Evolutionary conservation across 2,888 invertebrate species (phyloP), one percentile per base, ranked within the genome.

Genomic region (Teleogryllus oceanicus): DNA sequence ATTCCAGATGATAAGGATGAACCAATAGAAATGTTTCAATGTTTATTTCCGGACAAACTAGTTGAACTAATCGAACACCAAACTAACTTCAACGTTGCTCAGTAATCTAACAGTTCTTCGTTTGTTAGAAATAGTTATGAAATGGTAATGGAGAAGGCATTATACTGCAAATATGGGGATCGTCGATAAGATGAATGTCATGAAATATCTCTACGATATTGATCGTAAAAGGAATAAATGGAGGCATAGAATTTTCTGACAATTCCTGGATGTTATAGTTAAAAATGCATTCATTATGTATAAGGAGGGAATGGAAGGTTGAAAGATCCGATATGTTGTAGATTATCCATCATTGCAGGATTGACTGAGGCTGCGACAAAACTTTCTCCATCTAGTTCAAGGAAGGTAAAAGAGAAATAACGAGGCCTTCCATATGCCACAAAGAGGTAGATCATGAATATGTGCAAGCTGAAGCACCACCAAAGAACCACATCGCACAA

Each of bases 221-320:
- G 83, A 85, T 79, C 78, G 84, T 74, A 85, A 85, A 82, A 84
- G 83, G 24, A 83, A 83, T 80, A 85, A 85, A 83, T 85, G 85
- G 85, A 85, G 85, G 83, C 84, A 83, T 79, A 75, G 83, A 37
- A 83, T 84, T 74, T 83, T 84, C 77, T 85, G 83, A 80, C 83
- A 84, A 81, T 84, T 85, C 79, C 62, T 84, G 18, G 84, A 84
- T 81, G 83, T 83, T 20, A 78, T 81, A 78, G 81, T 85, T 18
- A 83, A 84, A 37, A 37, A 37, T 37, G 37, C 37, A 37, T 37
- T 5, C 37, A 37, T 37, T 8, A 37, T 37, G 4, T 5, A 37
- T 37, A 37, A 37, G 5, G 37, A 37, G 37, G 8, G 37, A 37
- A 37, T 37, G 37, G 8, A 8, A 37, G 5, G 4, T 37, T 37